Percentiles rank a stretch among this genome's conserved stretches.
Conservation (phyloP, 2,888 invertebrate species). For the Prosapia bicincta region DNA sequence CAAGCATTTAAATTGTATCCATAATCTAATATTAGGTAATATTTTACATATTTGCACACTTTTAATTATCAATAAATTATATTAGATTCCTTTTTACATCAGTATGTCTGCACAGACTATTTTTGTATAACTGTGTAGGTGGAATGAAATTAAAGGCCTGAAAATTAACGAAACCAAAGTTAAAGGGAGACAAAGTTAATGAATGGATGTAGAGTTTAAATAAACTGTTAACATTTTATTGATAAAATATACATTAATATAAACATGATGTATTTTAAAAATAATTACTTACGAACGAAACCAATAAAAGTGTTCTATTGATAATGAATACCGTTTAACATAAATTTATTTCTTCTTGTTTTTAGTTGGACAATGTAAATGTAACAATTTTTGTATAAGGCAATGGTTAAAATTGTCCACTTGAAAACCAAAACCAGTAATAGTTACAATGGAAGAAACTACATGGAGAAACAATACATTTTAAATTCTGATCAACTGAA, state of each 20-base stretch:
- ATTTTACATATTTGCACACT: conserved; percentile 7
- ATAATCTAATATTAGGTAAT: conserved; percentile 19
- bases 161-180: not conserved
- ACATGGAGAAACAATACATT: not conserved
- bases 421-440: not conserved
- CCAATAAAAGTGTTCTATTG: not conserved
- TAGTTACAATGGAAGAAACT: not conserved
- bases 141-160: not conserved
- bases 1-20: conserved; percentile 19
- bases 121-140: not conserved
- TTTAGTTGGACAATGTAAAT: no score
- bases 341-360: no score
- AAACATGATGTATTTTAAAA: not conserved
- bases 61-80: conserved; percentile 8
- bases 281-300: not conserved
- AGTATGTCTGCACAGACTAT: not conserved
- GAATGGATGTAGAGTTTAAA: conserved; percentile 2
- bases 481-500: no score
- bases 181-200: not conserved
- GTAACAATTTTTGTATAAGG: no score
- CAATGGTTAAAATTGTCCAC: not conserved
- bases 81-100: conserved; percentile 8
- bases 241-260: not conserved
- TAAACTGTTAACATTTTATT: conserved; percentile 2
- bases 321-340: no score